Conservation (phyloP, 2,888 invertebrate species). For the Volucella zonaria region DNA sequence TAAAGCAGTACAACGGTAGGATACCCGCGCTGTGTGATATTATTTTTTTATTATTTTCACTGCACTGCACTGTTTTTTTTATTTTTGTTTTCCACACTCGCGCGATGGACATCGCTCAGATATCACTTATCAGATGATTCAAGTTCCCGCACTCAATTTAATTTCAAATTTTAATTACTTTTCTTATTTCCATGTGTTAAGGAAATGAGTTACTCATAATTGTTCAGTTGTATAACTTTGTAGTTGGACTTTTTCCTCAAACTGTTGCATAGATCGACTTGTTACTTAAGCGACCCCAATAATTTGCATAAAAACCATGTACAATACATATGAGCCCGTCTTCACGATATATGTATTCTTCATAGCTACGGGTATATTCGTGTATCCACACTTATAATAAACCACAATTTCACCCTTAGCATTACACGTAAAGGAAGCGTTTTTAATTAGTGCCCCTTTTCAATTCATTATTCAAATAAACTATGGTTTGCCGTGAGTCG, state of each 20-base stretch:
- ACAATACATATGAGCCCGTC: background rate
- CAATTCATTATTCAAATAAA: conserved; percentile 17
- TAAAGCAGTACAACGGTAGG: too few species aligned
- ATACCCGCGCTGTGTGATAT: too few species aligned
- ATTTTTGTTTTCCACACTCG: too few species aligned
- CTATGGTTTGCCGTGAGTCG: conserved; percentile 7
- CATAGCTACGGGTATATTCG: background rate
- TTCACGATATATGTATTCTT: background rate
- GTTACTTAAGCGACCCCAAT: background rate
- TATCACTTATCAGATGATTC: too few species aligned
- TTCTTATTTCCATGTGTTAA: conserved; percentile 20
- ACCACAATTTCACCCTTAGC: conserved; percentile 11
- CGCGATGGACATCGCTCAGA: too few species aligned
- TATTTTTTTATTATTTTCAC: too few species aligned
- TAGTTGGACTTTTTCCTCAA: background rate
- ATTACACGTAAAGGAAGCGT: conserved; percentile 21
- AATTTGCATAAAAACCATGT: conserved; percentile 57
- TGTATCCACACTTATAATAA: background rate
- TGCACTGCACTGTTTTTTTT: too few species aligned
- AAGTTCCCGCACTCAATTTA: too few species aligned
- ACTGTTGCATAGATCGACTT: conserved; percentile 44
- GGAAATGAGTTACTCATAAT: conserved; percentile 5
- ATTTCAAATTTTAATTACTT: conserved; percentile 46
- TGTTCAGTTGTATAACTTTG: conserved; percentile 33
- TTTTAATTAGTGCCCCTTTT: conserved; percentile 52